These are phyloP conservation scores for Stylophora pistillata DNA, from an alignment of 64 coral and sea anemone genomes.

Conservation along the genomic window DNA sequence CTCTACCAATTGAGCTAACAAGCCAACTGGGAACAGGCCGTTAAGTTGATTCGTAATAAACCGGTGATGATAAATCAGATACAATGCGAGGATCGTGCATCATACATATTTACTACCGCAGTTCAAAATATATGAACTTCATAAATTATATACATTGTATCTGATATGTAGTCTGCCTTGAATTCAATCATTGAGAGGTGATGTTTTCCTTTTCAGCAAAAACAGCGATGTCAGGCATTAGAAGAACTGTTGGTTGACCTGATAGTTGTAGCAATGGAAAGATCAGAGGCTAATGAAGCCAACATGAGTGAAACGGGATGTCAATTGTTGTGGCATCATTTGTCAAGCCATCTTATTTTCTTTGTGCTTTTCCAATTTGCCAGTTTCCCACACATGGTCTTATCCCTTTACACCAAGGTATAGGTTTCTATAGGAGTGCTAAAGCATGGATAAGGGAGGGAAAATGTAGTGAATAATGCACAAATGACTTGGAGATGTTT, in stretches of 20 bases:
- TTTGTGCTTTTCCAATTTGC: constrained; percentile 93
- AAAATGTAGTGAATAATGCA: no score
- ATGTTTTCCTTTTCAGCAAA: constrained; percentile 66
- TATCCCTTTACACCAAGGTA: constrained; percentile 84
- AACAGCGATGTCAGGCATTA: constrained; percentile 79
- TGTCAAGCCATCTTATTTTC: constrained; percentile 92
- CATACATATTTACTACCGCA: no score
- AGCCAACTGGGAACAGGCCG: no score
- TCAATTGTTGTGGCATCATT: constrained; percentile 92
- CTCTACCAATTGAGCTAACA: no score
- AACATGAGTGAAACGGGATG: constrained; percentile 63
- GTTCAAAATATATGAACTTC: no score
- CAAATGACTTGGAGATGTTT: no score
- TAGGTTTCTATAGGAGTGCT: not conserved
- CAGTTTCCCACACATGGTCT: constrained; percentile 86
- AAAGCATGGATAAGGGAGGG: no score
- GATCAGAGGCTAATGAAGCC: constrained; percentile 72
- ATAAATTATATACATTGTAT: no score
- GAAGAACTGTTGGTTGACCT: constrained; percentile 94
- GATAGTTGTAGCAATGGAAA: constrained; percentile 91
- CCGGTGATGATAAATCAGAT: no score
- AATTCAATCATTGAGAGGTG: not conserved
- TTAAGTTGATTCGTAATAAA: no score
- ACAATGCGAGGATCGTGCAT: no score
- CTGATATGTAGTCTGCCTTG: no score